Base-by-base conservation (phyloP, 1,140 invertebrate genomes). In the Papilio aristodemus region DNA sequence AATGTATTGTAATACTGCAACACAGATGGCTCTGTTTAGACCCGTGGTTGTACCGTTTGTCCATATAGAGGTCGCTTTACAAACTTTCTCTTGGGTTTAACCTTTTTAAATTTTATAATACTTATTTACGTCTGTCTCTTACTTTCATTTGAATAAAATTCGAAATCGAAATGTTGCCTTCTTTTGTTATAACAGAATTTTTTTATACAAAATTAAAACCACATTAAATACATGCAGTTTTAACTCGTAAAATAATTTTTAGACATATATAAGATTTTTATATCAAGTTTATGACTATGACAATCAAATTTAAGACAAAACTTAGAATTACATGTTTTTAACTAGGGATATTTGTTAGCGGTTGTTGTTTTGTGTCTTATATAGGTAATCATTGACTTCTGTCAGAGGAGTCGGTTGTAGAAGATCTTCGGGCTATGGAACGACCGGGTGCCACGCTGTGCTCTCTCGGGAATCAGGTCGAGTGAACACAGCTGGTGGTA, bases 401-500 rank as follows among this genome's bases (percentile, higher is more conserved):
- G 17, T 17, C 19, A 3, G 62, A 93, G 57, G 72, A 79, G 75
- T 68, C 74, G 39, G 14, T 32, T 19, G 8, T 68, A 37, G 64
- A 41, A 68, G 57, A 73, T 74, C 73, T 93, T 80, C 73, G 93
- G 78, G 86, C 92, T 83, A 93, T 93, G 80, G 91, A 89, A 90
- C 91, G 87, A 90, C 94, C 94, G 96, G 96, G 96, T 96, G 94
- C 96, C 96, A 97, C 96, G 95, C 96, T 97, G 96, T 95, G 96
- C 96, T 97, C 95, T 94, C 96, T 97, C 95, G 93, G 93, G 92
- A 93, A 92, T 93, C 91, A 86, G 93, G 92, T 93, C 92, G 93
- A 95, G 96, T 98, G 97, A 98, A 98, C 97, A 98, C 97, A 98
- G 97, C 96, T 97, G 96, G 97, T 98, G 97, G 97, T 98, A 97